phyloP scores from a whole-genome alignment of 2,797 vertebrate genomes.

The Fringilla coelebs region DNA sequence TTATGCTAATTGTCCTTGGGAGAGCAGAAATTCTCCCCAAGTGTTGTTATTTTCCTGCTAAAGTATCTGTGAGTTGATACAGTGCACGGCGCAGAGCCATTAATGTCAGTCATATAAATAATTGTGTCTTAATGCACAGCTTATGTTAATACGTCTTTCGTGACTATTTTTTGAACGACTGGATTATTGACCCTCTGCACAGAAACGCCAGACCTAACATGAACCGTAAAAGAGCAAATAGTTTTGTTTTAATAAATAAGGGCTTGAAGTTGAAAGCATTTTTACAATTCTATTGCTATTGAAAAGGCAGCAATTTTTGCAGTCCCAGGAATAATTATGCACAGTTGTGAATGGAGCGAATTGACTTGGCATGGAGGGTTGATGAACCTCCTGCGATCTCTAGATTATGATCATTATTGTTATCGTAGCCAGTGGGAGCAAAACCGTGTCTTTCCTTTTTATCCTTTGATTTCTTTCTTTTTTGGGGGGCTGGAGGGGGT shows the following conservation, averaged over 20 bases:
- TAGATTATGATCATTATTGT: not conserved
- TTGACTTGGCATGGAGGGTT: not conserved
- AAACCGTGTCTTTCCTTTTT: not conserved
- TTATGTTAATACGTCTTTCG: slow-evolving; percentile 55
- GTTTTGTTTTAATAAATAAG: not conserved
- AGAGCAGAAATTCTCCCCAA: not conserved
- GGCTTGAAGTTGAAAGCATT: not conserved
- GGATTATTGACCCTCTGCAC: slow-evolving; percentile 50
- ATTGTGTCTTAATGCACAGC: slow-evolving; percentile 51
- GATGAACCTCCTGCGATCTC: not conserved
- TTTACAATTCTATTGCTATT: not conserved
- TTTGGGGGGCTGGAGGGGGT: not conserved
- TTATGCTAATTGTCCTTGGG: not conserved
- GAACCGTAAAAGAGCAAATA: not conserved
- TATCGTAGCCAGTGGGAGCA: not conserved
- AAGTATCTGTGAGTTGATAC: not conserved
- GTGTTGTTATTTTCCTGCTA: not conserved
- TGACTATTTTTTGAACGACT: slow-evolving; percentile 38
- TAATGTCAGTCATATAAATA: slow-evolving; percentile 36
- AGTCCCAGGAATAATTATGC: not conserved
- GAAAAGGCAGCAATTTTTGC: slow-evolving; percentile 4
- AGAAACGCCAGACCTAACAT: not conserved
- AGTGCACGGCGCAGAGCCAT: not conserved
- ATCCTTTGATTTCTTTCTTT: not conserved
- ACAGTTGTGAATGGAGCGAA: not conserved